A percentile compares a stretch with the other conserved stretches of the same genome.
Conservation (phyloP, 2,113 vertebrate species). For the Colaptes auratus region DNA sequence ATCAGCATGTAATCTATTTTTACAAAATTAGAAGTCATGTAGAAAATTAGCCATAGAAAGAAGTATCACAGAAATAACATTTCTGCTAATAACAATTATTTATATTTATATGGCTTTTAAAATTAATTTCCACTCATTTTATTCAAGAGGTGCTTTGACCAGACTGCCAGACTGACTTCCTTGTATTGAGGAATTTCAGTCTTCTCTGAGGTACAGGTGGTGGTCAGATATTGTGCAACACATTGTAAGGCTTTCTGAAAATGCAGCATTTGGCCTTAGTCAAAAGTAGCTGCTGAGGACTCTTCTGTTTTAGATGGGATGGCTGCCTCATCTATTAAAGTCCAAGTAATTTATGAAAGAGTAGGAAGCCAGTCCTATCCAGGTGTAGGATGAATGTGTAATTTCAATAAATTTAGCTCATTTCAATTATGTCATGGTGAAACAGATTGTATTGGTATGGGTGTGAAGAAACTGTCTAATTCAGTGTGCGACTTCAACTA, state of each 20-base stretch:
- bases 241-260: neutral
- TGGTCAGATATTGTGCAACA: neutral
- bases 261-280: neutral
- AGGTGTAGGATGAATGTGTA: neutral
- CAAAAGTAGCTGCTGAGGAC: rapidly evolving
- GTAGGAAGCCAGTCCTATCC: neutral
- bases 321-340: neutral
- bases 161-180: neutral
- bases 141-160: neutral
- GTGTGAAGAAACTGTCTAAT: neutral
- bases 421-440: neutral
- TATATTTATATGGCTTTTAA: neutral
- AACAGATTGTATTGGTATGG: neutral
- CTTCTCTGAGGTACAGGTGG: neutral
- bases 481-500: neutral
- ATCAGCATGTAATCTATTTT: neutral
- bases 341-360: neutral
- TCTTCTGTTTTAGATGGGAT: neutral
- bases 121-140: neutral
- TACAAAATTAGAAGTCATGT: neutral
- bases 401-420: neutral
- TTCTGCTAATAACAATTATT: neutral
- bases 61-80: neutral
- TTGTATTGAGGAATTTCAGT: neutral
- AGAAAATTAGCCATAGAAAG: neutral